Conservation (phyloP, 2,113 vertebrate species). For the Syngnathus scovelli region DNA sequence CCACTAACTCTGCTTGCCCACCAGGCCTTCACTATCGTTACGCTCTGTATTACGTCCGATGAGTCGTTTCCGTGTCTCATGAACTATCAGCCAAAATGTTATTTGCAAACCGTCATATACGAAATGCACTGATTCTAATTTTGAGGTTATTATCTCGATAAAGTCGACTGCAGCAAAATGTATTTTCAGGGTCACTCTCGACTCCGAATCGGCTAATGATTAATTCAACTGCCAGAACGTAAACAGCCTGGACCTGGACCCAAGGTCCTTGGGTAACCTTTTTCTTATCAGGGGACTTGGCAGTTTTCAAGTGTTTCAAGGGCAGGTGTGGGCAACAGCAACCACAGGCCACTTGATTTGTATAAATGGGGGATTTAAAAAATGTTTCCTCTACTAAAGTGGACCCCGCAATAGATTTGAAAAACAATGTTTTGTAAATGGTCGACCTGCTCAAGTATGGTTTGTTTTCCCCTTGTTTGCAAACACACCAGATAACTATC, state of each 20-base stretch:
- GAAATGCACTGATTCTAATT: conserved; percentile 69
- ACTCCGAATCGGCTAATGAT: conserved; percentile 18
- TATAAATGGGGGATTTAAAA: no score
- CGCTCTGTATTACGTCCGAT: background rate
- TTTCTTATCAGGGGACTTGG: background rate
- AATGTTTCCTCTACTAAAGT: no score
- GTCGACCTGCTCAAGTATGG: background rate
- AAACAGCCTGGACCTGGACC: conserved; percentile 27
- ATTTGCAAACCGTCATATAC: background rate
- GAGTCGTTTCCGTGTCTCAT: conserved; percentile 16
- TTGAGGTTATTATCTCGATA: conserved; percentile 49
- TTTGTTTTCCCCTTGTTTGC: conserved; percentile 1
- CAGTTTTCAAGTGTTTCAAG: background rate
- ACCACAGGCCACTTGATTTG: no score
- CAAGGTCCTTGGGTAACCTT: conserved; percentile 27
- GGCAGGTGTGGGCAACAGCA: background rate
- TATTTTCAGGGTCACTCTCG: conserved; percentile 5
- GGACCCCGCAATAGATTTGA: no score
- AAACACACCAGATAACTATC: conserved; percentile 4
- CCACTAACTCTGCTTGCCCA: conserved; percentile 56
- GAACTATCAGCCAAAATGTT: background rate
- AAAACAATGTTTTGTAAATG: no score
- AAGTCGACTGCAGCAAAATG: conserved; percentile 36
- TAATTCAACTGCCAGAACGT: conserved; percentile 15
- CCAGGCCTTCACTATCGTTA: background rate